These are phyloP conservation scores for Calephelis perditalis DNA, from an alignment of 2,888 invertebrate species.

Conservation along the genomic window DNA sequence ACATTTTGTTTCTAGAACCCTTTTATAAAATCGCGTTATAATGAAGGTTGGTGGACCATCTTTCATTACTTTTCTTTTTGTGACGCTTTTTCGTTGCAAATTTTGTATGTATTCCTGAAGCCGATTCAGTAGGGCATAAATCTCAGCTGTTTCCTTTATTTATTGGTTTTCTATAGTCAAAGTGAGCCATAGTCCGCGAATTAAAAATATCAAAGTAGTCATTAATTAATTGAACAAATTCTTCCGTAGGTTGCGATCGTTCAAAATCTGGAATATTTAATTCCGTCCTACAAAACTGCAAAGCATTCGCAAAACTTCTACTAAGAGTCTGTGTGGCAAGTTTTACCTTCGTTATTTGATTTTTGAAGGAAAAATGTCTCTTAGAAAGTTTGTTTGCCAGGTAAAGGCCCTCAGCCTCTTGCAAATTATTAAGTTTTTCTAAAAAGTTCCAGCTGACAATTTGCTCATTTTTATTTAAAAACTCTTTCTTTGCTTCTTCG, in stretches of 20 bases:
- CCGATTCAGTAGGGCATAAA: background rate
- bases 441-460: constrained; percentile 20
- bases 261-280: constrained; percentile 23
- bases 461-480: constrained; percentile 15
- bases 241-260: constrained; percentile 21
- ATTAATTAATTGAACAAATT: constrained; percentile 24
- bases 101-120: background rate
- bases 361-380: constrained; percentile 29
- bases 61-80: constrained; percentile 6
- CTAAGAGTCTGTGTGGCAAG: constrained; percentile 25
- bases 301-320: background rate
- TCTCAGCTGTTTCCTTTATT: background rate
- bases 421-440: constrained; percentile 19
- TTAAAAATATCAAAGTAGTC: constrained; percentile 29
- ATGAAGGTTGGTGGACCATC: constrained; percentile 4
- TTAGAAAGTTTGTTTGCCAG: constrained; percentile 27
- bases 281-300: constrained; percentile 20
- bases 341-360: constrained; percentile 32
- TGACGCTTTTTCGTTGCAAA: background rate
- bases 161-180: constrained; percentile 22
- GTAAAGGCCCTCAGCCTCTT: constrained; percentile 24
- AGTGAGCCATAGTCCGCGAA: constrained; percentile 19
- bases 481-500: constrained; percentile 14
- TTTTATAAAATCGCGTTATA: constrained; percentile 12
- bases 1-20: constrained; percentile 1